phyloP scores from a whole-genome alignment of 2,888 invertebrate species.

The Drosophila nr. perissopoda region DNA sequence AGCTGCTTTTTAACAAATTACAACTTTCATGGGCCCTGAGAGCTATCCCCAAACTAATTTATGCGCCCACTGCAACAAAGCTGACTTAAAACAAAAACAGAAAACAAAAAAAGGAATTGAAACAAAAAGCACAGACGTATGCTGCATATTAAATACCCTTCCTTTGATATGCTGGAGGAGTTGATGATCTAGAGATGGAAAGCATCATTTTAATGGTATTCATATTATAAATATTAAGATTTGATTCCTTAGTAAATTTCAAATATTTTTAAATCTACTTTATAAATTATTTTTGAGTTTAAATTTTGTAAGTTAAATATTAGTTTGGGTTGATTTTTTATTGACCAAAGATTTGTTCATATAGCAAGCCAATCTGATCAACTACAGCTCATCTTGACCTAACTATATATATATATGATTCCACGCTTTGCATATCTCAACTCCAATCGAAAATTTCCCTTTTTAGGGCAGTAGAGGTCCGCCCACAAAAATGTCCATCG shows the following conservation, averaged over 20 bases:
- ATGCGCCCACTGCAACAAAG: slow-evolving; percentile 62
- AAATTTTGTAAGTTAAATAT: not conserved
- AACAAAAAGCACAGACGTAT: not conserved
- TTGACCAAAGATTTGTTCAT: not conserved
- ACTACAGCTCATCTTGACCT: no score
- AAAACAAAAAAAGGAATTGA: not conserved
- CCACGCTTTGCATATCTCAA: not conserved
- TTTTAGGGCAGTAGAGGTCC: not conserved
- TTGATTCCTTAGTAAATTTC: not conserved
- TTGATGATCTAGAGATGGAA: no score
- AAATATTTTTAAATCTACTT: not conserved
- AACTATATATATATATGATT: not conserved
- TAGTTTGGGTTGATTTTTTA: not conserved
- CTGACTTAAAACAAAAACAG: slow-evolving; percentile 12
- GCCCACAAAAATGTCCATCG: not conserved
- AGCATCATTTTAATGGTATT: not conserved
- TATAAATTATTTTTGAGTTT: not conserved
- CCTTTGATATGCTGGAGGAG: not conserved
- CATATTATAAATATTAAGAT: not conserved
- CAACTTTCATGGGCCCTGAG: slow-evolving; percentile 41
- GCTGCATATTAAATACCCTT: slow-evolving; percentile 26
- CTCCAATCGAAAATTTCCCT: not conserved
- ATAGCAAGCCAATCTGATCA: not conserved
- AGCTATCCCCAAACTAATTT: slow-evolving; percentile 60
- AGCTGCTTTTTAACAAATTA: slow-evolving; percentile 55